These are phyloP conservation scores for Ecdyonurus torrentis DNA, from an alignment of 2,888 invertebrate genomes.

Conservation along the genomic window DNA sequence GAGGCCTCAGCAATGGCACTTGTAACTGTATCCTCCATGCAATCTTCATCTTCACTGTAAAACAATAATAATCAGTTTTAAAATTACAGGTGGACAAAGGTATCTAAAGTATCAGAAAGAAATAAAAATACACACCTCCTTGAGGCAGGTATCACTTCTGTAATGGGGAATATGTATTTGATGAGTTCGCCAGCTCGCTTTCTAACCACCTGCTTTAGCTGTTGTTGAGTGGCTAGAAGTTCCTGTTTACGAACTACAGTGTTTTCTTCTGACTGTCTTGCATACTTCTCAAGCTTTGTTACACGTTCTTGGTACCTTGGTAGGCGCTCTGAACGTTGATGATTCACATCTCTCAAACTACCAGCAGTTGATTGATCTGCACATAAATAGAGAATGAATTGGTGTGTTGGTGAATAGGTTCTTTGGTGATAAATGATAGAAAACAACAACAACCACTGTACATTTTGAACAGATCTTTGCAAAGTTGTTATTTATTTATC, in stretches of 20 bases:
- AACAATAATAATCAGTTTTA: too few species aligned
- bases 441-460: too few species aligned
- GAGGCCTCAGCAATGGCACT: slow-evolving; percentile 43
- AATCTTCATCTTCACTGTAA: slow-evolving; percentile 12
- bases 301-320: slow-evolving; percentile 44
- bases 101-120: background rate
- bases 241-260: slow-evolving; percentile 32
- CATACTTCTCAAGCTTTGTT: slow-evolving; percentile 38
- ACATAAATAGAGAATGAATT: too few species aligned
- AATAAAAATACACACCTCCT: slow-evolving; percentile 25
- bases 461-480: too few species aligned
- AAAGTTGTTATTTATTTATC: too few species aligned
- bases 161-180: slow-evolving; percentile 51
- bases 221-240: slow-evolving; percentile 32
- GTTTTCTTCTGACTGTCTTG: slow-evolving; percentile 30
- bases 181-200: slow-evolving; percentile 42
- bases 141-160: slow-evolving; percentile 28
- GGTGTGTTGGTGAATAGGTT: too few species aligned
- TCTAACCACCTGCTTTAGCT: slow-evolving; percentile 38
- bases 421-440: too few species aligned
- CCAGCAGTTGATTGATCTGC: background rate
- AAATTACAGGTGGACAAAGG: background rate
- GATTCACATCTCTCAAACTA: background rate
- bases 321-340: slow-evolving; percentile 25
- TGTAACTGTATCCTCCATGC: slow-evolving; percentile 27